Evolutionary conservation across 2,888 invertebrate species (phyloP), one percentile per base, ranked within the genome.

Genomic region (Taenaris catops): DNA sequence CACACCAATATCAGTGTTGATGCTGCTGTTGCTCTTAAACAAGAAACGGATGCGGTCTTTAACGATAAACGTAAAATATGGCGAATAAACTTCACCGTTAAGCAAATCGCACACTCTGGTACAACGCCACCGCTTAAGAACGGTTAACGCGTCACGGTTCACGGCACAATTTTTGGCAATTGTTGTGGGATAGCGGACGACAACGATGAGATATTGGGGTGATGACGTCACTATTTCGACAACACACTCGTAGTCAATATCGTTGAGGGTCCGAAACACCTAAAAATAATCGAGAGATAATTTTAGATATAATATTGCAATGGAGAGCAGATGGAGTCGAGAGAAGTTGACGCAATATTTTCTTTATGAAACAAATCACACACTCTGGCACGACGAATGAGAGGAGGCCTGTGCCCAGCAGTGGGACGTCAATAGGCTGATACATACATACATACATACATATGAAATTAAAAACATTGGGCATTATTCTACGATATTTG

Each of bases 21-120:
- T 60, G 38, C 78, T 81, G 59, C 75, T 81, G 35, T 84, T 83
- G 44, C 78, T 78, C 14, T 71, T 36, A 34, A 76, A 84, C 12
- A 63, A 55, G 14, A 84, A 72, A 3, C 68, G 54, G 3, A 81
- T 44, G 25, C 63, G 62, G 4, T 60, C 58, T 26, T 25, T 54
- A 1, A 70, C 57, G 1, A 61, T 53, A 6, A 67, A 49, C 1
- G 65, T 58, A 32, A 62, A 74, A 36, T 76, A 76, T 0, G 54
- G 51, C 0, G 70, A 57, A 7, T 26, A 26, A 1, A 37, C 31
- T 3, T 48, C 55, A 2, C 49, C 37, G 0, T 40, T 49, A 0
- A 64, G 32, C 0, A 61, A 25, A 26, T 76, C 70, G 31, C 84
- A 84, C 1, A 83, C 36, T 0, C 62, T 59, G 0, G 66, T 43